phyloP scores from a whole-genome alignment of 2,888 invertebrate species.

The Brenthis ino region DNA sequence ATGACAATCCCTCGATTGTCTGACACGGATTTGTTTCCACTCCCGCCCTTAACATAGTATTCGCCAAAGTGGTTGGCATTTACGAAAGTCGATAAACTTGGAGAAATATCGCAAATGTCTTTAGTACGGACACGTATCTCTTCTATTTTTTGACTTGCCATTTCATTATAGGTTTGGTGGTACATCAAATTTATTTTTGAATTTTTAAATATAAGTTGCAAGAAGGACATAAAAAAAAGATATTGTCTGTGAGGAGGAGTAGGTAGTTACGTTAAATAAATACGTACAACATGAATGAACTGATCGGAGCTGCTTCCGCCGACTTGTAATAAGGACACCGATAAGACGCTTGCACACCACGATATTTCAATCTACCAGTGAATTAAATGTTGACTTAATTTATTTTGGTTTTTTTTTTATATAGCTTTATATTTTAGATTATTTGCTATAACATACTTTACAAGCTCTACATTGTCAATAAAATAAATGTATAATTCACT shows the following conservation, averaged over 20 bases:
- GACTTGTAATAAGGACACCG: conserved; percentile 73
- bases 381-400: conserved; percentile 23
- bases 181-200: too few relatives aligned
- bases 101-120: too few relatives aligned
- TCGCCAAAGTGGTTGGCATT: too few relatives aligned
- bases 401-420: background rate
- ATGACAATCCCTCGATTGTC: too few relatives aligned
- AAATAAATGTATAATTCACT: too few relatives aligned
- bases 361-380: conserved; percentile 20
- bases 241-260: conserved; percentile 46
- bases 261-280: conserved; percentile 66
- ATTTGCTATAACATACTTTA: background rate
- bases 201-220: too few relatives aligned
- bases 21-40: too few relatives aligned
- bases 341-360: conserved; percentile 51
- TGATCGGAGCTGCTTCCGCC: conserved; percentile 67
- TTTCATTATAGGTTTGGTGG: too few relatives aligned
- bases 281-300: conserved; percentile 75
- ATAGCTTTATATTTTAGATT: background rate
- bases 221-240: conserved; percentile 2
- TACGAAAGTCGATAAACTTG: too few relatives aligned
- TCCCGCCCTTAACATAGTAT: too few relatives aligned
- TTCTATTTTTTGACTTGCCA: too few relatives aligned
- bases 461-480: background rate
- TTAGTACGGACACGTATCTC: too few relatives aligned